Percentiles rank a stretch among this genome's conserved stretches.
Conservation (phyloP, 2,797 vertebrate species). For the Liasis olivaceus region DNA sequence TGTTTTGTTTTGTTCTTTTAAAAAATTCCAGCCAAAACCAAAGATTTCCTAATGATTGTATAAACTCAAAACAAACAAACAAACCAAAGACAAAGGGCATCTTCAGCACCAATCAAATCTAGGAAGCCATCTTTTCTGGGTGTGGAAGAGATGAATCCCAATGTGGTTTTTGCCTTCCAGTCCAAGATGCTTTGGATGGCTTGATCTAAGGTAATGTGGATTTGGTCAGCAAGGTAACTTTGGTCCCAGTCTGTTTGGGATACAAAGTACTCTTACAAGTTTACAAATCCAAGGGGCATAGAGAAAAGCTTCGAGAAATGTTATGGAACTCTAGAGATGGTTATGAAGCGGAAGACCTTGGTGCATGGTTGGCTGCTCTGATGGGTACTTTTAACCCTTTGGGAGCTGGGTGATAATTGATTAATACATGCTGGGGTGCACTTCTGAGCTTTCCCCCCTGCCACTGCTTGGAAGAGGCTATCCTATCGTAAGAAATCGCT, state of each 20-base stretch:
- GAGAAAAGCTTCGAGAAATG: background rate
- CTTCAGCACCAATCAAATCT: slow-evolving; percentile 77
- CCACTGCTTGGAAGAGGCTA: slow-evolving; percentile 86
- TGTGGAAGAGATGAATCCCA: background rate
- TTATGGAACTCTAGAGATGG: slow-evolving; percentile 60
- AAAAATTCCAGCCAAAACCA: slow-evolving; percentile 94
- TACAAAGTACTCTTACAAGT: slow-evolving; percentile 9
- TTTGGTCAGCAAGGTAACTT: background rate
- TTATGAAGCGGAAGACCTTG: slow-evolving; percentile 72
- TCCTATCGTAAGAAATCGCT: slow-evolving; percentile 73
- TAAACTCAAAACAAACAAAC: slow-evolving; percentile 86
- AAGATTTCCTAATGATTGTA: slow-evolving; percentile 99
- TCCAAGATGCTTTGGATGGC: background rate
- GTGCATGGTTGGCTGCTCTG: slow-evolving; percentile 82
- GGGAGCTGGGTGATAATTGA: slow-evolving; percentile 85
- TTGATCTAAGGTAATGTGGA: background rate
- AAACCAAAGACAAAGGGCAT: slow-evolving; percentile 82
- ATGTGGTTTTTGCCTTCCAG: background rate
- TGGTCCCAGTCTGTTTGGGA: background rate
- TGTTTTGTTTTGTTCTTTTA: slow-evolving; percentile 83
- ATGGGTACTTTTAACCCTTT: slow-evolving; percentile 80
- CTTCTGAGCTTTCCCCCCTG: slow-evolving; percentile 79
- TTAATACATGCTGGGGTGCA: slow-evolving; percentile 87
- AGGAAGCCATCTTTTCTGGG: slow-evolving; percentile 38
- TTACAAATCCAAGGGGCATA: slow-evolving; percentile 2